Conservation (phyloP, 2,797 vertebrate species). For the Natrix natrix region DNA sequence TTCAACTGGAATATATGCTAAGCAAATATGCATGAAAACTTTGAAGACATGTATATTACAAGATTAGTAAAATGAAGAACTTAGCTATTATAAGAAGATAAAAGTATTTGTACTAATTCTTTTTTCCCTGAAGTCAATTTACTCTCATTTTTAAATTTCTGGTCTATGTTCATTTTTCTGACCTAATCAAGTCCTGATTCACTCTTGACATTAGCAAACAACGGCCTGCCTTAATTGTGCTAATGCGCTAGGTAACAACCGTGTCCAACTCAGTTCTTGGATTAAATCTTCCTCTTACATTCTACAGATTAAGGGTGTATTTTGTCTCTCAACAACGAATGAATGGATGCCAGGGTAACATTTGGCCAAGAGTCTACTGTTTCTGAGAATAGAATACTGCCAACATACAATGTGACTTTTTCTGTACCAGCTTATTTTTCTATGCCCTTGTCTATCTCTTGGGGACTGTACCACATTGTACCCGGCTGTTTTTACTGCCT, state of each 20-base stretch:
- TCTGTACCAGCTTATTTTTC: background rate
- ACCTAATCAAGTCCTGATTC: background rate
- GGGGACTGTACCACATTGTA: background rate
- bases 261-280: background rate
- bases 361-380: background rate
- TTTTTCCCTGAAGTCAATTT: background rate
- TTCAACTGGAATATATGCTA: background rate
- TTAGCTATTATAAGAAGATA: background rate
- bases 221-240: background rate
- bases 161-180: background rate
- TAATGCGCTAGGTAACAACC: background rate
- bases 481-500: background rate
- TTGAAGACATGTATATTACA: background rate
- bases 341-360: background rate
- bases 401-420: background rate
- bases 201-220: background rate
- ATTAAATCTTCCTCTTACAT: background rate
- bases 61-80: background rate
- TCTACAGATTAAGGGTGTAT: background rate
- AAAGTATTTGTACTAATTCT: background rate
- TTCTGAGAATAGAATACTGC: background rate
- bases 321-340: background rate
- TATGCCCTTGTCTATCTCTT: background rate
- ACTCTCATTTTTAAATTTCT: background rate
- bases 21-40: background rate